phyloP scores from a whole-genome alignment of 2,113 vertebrate species.

The Bubo bubo region DNA sequence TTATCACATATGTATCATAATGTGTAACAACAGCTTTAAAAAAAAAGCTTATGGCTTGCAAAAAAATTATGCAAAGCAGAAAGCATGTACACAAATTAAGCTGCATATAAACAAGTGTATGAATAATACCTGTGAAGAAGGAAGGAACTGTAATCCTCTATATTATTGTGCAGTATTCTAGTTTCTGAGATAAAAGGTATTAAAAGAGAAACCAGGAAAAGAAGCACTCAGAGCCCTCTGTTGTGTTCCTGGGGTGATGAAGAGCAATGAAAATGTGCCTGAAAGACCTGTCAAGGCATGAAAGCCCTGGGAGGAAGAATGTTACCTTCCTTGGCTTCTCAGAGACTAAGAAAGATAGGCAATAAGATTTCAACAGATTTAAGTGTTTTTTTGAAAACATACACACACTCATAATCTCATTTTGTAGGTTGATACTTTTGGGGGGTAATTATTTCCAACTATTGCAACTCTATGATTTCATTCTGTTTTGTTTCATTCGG shows the following conservation, averaged over 20 bases:
- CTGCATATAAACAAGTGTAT: background rate
- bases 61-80: background rate
- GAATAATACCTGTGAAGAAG: background rate
- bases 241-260: background rate
- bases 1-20: background rate
- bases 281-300: background rate
- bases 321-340: background rate
- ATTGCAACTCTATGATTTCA: background rate
- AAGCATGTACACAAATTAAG: background rate
- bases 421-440: background rate
- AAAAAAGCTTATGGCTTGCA: background rate
- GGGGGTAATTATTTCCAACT: background rate
- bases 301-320: background rate
- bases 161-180: background rate
- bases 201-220: background rate
- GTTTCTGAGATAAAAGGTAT: background rate
- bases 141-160: background rate
- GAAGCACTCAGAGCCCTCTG: background rate
- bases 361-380: background rate
- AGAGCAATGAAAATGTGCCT: background rate
- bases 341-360: background rate
- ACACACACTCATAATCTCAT: background rate
- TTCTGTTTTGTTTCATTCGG: background rate
- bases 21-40: accelerated
- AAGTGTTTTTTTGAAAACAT: background rate